Evolutionary conservation across 2,113 vertebrate genomes (phyloP).

Genomic region (Caloenas nicobarica): DNA sequence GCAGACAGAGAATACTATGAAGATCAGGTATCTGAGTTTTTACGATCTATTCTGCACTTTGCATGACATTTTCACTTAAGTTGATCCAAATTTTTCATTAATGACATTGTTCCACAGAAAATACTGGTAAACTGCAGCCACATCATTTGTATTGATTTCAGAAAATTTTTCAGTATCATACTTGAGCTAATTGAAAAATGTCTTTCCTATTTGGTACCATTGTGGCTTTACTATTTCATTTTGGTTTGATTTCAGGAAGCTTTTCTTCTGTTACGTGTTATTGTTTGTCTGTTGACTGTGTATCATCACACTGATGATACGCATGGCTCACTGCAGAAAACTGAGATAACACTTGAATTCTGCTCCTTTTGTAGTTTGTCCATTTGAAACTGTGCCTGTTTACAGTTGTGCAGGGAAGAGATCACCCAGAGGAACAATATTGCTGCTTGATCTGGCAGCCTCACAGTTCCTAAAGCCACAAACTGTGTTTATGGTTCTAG

Average conservation of each 20-base stretch:
- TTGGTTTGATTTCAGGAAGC: neutral
- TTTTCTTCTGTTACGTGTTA: neutral
- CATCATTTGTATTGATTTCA: neutral
- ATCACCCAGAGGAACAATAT: neutral
- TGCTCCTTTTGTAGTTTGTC: neutral
- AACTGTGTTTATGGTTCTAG: slow-evolving; percentile 6
- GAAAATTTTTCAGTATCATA: neutral
- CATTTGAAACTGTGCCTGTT: neutral
- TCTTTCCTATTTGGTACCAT: neutral
- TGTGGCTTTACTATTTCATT: neutral
- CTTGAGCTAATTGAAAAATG: neutral
- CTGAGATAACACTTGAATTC: neutral
- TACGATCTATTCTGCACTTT: neutral
- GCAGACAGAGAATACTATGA: neutral
- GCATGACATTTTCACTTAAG: neutral
- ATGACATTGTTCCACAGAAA: neutral
- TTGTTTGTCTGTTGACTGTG: neutral
- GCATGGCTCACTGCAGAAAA: neutral
- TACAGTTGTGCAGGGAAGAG: neutral
- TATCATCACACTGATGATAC: neutral
- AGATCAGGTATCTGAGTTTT: neutral
- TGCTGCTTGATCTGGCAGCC: neutral
- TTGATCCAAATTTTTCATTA: neutral
- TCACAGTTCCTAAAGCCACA: neutral
- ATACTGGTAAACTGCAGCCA: neutral